Percentiles rank a stretch among this genome's conserved stretches.
These are phyloP conservation scores for Drosophila demipolita DNA, from an alignment of 2,888 invertebrate species.

Conservation along the genomic window DNA sequence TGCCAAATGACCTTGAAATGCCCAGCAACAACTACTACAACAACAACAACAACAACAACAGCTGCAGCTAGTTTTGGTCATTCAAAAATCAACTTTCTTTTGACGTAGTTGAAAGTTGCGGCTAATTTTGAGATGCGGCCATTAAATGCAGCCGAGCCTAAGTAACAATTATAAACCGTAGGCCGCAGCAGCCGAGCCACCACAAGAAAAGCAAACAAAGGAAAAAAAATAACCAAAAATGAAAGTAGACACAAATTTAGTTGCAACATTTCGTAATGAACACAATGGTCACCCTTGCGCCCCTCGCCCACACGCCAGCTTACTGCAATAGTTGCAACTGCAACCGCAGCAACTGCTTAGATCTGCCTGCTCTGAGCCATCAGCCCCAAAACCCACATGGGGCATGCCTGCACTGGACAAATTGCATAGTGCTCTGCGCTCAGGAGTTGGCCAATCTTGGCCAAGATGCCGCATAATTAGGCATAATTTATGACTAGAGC, in stretches of 20 bases:
- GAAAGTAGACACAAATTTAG: constrained; percentile 72
- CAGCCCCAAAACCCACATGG: constrained; percentile 48
- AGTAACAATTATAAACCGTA: constrained; percentile 58
- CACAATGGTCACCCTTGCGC: constrained; percentile 50
- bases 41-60: constrained; percentile 9
- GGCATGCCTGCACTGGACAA: constrained; percentile 58
- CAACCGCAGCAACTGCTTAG: constrained; percentile 9
- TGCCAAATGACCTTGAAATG: constrained; percentile 50
- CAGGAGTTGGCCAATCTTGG: constrained; percentile 74
- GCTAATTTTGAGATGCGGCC: constrained; percentile 52
- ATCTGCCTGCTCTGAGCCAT: constrained; percentile 40
- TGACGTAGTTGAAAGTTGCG: constrained; percentile 51
- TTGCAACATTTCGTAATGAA: constrained; percentile 71
- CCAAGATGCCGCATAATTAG: constrained; percentile 78
- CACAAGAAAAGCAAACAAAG: constrained; percentile 12
- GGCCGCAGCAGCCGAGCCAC: constrained; percentile 28
- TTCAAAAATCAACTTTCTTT: constrained; percentile 60
- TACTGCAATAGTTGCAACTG: constrained; percentile 17
- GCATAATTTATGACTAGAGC: constrained; percentile 72
- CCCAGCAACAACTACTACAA: constrained; percentile 1
- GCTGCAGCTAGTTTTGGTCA: constrained; percentile 19
- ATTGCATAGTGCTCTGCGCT: constrained; percentile 60
- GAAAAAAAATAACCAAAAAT: constrained; percentile 46
- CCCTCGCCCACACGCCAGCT: constrained; percentile 18
- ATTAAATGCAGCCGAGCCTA: constrained; percentile 63